Percentiles rank a stretch among this genome's conserved stretches.
Conservation (phyloP, 2,113 vertebrate species). For the Collichthys lucidus region DNA sequence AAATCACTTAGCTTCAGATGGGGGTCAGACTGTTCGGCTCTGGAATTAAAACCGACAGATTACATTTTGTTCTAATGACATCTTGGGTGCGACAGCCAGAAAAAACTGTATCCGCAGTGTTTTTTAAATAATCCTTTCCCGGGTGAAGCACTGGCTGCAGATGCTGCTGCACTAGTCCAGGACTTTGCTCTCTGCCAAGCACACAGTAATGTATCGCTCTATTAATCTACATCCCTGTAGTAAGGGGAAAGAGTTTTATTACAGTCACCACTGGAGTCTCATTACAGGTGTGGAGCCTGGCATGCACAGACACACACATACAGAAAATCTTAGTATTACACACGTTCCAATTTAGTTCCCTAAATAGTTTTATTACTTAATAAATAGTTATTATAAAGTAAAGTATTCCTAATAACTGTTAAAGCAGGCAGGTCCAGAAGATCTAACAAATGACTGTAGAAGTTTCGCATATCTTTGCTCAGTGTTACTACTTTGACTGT, state of each 20-base stretch:
- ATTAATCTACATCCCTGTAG: slow-evolving; percentile 78
- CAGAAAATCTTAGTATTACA: background rate
- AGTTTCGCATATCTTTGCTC: background rate
- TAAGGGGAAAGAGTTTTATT: slow-evolving; percentile 71
- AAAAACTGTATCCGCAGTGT: slow-evolving; percentile 53
- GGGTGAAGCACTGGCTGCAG: slow-evolving; percentile 47
- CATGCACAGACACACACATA: background rate
- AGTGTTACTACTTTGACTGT: background rate
- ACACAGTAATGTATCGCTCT: slow-evolving; percentile 74
- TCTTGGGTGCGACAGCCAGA: slow-evolving; percentile 60
- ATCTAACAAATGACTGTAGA: background rate
- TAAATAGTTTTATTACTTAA: no score
- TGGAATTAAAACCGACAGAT: slow-evolving; percentile 72
- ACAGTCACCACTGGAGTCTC: slow-evolving; percentile 64
- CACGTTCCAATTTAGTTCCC: no score
- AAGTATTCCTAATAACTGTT: background rate
- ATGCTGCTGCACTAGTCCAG: slow-evolving; percentile 33
- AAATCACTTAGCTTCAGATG: slow-evolving; percentile 59
- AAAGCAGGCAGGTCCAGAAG: background rate
- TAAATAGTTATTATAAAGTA: background rate
- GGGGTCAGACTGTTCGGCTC: slow-evolving; percentile 47
- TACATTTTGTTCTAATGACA: slow-evolving; percentile 68
- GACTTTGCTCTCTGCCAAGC: slow-evolving; percentile 66
- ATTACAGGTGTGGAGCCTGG: slow-evolving; percentile 63
- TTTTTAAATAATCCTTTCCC: slow-evolving; percentile 70